Percentiles rank a stretch among this genome's conserved stretches.
Conservation (phyloP, 1,140 invertebrate genomes). For the Ceratitis capitata region DNA sequence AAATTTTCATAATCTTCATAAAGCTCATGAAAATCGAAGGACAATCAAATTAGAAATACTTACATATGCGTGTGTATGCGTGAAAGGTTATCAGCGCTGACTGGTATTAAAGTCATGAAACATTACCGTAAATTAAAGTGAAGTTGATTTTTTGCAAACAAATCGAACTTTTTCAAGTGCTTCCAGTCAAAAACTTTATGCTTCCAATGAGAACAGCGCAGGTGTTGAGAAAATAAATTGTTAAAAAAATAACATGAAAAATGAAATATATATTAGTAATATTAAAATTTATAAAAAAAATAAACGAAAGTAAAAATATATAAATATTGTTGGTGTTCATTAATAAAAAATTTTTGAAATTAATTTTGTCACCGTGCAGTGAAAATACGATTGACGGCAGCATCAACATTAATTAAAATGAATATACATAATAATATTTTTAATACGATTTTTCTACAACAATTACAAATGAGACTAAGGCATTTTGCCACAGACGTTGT, state of each 20-base stretch:
- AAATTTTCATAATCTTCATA: background rate
- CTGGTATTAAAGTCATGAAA: background rate
- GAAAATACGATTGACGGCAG: background rate
- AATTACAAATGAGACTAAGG: background rate
- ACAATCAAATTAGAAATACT: background rate
- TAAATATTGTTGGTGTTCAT: background rate
- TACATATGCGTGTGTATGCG: background rate
- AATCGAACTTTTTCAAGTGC: conserved; percentile 23
- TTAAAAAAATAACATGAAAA: too few species aligned
- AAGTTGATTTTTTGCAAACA: conserved; percentile 7
- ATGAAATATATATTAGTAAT: too few species aligned
- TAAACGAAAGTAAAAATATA: too few species aligned
- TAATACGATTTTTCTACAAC: conserved; percentile 30
- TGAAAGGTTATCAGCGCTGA: background rate
- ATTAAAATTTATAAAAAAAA: background rate
- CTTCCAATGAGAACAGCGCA: background rate
- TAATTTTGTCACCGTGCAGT: background rate
- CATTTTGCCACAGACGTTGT: conserved; percentile 60
- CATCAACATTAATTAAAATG: too few species aligned
- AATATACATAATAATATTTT: conserved; percentile 4
- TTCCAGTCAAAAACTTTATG: background rate
- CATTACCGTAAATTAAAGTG: background rate
- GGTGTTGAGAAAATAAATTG: background rate
- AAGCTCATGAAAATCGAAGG: conserved; percentile 5
- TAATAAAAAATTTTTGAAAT: background rate